phyloP scores from a whole-genome alignment of 1,140 invertebrate genomes.

The Nasonia giraulti region DNA sequence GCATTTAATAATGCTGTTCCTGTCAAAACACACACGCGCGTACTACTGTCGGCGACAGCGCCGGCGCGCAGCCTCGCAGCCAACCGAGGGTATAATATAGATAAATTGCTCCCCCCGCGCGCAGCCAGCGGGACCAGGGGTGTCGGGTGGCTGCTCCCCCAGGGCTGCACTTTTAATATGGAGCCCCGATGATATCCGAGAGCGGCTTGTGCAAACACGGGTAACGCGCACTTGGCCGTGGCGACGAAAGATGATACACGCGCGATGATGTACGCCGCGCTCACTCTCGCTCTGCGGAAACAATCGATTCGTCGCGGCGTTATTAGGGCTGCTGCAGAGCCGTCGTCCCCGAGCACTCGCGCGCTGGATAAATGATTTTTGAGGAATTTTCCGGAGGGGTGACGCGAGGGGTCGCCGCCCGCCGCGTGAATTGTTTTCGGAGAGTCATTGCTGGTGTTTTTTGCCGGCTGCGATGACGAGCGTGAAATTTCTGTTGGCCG shows the following conservation, averaged over 20 bases:
- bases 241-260: constrained; percentile 50
- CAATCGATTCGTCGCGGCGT: constrained; percentile 46
- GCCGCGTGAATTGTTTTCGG: not conserved
- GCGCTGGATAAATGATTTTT: constrained; percentile 33
- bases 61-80: constrained; percentile 55
- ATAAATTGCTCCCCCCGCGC: constrained; percentile 68
- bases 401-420: not conserved
- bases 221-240: constrained; percentile 31
- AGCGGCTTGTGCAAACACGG: constrained; percentile 54
- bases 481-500: constrained; percentile 37
- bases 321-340: not conserved
- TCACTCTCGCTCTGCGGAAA: not conserved
- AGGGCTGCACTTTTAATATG: constrained; percentile 57
- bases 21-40: constrained; percentile 72
- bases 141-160: constrained; percentile 56
- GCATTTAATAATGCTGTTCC: constrained; percentile 75
- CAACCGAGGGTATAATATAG: constrained; percentile 74
- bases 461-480: constrained; percentile 29
- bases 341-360: not conserved
- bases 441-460: constrained; percentile 14
- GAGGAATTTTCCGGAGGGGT: constrained; percentile 20
- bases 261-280: constrained; percentile 13
- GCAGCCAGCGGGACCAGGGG: constrained; percentile 33
- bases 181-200: constrained; percentile 47
- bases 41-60: not conserved